These are phyloP conservation scores for Cuniculus paca DNA, from an alignment of 2,797 vertebrate species.

Conservation along the genomic window DNA sequence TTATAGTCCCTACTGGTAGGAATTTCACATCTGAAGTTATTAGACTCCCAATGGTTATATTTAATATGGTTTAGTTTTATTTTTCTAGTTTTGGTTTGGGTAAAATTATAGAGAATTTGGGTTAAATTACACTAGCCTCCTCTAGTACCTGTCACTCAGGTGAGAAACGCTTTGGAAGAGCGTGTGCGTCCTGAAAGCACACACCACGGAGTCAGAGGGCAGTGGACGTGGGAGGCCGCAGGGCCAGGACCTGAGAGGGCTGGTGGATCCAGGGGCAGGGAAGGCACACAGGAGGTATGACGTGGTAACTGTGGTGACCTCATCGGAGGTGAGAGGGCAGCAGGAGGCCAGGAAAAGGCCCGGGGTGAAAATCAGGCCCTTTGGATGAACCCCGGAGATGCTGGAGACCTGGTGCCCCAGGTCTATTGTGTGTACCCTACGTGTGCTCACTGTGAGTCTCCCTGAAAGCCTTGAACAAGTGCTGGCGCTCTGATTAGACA, in stretches of 20 bases:
- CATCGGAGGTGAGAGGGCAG: neutral
- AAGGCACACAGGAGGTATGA: neutral
- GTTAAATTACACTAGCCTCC: neutral
- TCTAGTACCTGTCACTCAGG: neutral
- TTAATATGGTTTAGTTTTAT: conserved; percentile 44
- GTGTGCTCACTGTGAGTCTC: neutral
- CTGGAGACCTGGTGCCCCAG: neutral
- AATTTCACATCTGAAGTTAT: neutral
- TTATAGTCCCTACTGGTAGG: neutral
- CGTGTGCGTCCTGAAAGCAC: no score
- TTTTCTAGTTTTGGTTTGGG: conserved; percentile 37
- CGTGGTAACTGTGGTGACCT: neutral
- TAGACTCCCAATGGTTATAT: neutral
- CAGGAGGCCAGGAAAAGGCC: neutral
- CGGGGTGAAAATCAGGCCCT: neutral
- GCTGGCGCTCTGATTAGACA: neutral
- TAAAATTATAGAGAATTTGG: conserved; percentile 10
- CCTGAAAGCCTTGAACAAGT: neutral
- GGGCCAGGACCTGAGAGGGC: neutral
- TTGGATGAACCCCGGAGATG: neutral
- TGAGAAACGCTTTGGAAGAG: neutral
- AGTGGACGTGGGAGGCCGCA: neutral
- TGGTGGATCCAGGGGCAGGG: neutral
- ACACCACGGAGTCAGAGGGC: neutral
- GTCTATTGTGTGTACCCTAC: neutral